A percentile compares a stretch with the other conserved stretches of the same genome.
Conservation (phyloP, 2,797 vertebrate species). For the Sebastes baramenuke region DNA sequence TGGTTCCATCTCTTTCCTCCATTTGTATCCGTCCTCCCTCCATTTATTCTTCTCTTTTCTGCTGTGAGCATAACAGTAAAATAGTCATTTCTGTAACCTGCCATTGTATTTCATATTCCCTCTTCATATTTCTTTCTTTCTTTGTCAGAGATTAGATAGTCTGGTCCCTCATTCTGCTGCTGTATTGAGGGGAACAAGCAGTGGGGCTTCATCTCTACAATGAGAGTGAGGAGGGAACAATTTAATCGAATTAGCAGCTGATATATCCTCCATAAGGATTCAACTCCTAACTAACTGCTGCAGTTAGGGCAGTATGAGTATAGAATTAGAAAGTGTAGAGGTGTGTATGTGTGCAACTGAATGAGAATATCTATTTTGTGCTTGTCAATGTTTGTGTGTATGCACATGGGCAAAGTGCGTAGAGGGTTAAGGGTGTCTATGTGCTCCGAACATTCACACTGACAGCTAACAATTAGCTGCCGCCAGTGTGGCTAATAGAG, state of each 20-base stretch:
- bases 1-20: not conserved
- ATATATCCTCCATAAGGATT: slow-evolving; percentile 48
- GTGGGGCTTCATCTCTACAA: slow-evolving; percentile 43
- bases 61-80: not conserved
- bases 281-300: slow-evolving; percentile 35
- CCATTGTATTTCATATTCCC: not conserved
- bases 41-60: not conserved
- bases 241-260: slow-evolving; percentile 67
- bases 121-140: slow-evolving; percentile 9
- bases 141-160: slow-evolving; percentile 34
- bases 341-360: not conserved
- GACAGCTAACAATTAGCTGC: slow-evolving; percentile 82
- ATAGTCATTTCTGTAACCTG: slow-evolving; percentile 12
- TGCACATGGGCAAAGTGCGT: slow-evolving; percentile 14
- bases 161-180: slow-evolving; percentile 26
- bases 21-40: not conserved
- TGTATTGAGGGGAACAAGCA: slow-evolving; percentile 41
- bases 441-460: slow-evolving; percentile 67
- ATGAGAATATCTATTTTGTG: not conserved
- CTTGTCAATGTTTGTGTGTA: slow-evolving; percentile 8
- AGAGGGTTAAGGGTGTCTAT: slow-evolving; percentile 52
- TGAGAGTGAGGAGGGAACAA: slow-evolving; percentile 53
- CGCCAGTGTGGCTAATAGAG: slow-evolving; percentile 72
- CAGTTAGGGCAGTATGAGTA: not conserved
- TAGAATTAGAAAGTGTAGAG: not conserved